Evolutionary conservation across 2,113 vertebrate species (phyloP), one percentile per base, ranked within the genome.

Genomic region (Indicator maculatus): DNA sequence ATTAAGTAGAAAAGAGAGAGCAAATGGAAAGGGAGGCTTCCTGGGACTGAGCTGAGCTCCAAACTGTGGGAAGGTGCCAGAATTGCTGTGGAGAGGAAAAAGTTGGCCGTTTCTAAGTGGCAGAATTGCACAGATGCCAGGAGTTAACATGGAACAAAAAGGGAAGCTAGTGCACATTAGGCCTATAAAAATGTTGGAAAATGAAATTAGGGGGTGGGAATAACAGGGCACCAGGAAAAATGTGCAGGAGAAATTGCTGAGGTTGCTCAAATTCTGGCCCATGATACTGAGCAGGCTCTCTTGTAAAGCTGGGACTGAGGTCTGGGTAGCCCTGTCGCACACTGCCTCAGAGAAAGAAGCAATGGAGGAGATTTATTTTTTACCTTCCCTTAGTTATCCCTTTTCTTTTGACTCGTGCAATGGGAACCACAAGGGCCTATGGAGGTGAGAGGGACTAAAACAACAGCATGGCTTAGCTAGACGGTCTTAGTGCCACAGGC

Each of bases 11-110:
- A 60, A 33, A 58, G 59, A 65, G 16, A 79, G 27, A 71, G 53
- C 38, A 91, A 94, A 91, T 64, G 65, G 76, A 67, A 93, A 60
- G 56, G 66, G 12, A 89, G 11, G 52, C 16, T 95, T 26, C 52
- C 13, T 0, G 0, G 69, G 56, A 88, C n/a, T 13, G 15, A 95
- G 58, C 38, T 75, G 74, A 93, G 74, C 78, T 93, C 70, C 47
- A 60, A 50, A 67, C 69, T 39, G 60, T 12, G n/a, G 53, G 31
- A 83, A 4, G 2, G 47, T 86, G 76, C 86, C 88, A 91, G 69
- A 74, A 95, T 2, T 85, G 59, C 36, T 11, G 9, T 7, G 33
- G 67, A 93, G 59, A 83, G 66, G 78, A 87, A 85, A 55, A 85
- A 89, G 31, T 7, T 86, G 76, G 52, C 66, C 65, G 58, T 69